Conservation (phyloP, 1,140 invertebrate species). For the Eciton burchellii region DNA sequence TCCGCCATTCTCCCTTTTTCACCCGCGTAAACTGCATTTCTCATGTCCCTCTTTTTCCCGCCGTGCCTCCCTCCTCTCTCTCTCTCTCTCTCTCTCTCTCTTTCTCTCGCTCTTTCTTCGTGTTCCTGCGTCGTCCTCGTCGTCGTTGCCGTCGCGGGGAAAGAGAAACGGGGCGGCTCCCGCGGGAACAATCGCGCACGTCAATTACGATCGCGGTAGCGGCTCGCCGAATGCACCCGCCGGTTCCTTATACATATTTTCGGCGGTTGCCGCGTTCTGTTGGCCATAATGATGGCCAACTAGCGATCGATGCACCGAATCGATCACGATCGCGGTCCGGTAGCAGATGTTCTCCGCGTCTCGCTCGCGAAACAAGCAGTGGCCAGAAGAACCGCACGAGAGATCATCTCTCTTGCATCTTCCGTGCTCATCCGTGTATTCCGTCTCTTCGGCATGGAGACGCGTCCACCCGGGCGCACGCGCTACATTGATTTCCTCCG, state of each 20-base stretch:
- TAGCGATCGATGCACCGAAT: slow-evolving; percentile 24
- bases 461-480: no score
- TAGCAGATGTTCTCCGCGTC: slow-evolving; percentile 4
- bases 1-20: slow-evolving; percentile 34
- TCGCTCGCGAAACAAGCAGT: neutral
- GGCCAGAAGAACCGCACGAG: neutral
- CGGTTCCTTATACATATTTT: slow-evolving; percentile 48
- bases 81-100: neutral
- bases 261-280: slow-evolving; percentile 22
- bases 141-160: neutral
- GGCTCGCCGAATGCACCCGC: slow-evolving; percentile 66
- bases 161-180: slow-evolving; percentile 3
- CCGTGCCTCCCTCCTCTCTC: no score
- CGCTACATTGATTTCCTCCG: no score
- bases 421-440: neutral
- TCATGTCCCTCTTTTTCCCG: neutral
- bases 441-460: no score
- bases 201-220: slow-evolving; percentile 77
- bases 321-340: neutral
- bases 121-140: neutral
- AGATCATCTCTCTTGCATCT: neutral
- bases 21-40: neutral
- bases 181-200: slow-evolving; percentile 68
- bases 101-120: slow-evolving; percentile 34
- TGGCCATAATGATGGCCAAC: slow-evolving; percentile 32